Percentiles rank a stretch among this genome's conserved stretches.
Evolutionary conservation across 2,113 vertebrate genomes (phyloP).

Genomic region (Ardeotis arabs): DNA sequence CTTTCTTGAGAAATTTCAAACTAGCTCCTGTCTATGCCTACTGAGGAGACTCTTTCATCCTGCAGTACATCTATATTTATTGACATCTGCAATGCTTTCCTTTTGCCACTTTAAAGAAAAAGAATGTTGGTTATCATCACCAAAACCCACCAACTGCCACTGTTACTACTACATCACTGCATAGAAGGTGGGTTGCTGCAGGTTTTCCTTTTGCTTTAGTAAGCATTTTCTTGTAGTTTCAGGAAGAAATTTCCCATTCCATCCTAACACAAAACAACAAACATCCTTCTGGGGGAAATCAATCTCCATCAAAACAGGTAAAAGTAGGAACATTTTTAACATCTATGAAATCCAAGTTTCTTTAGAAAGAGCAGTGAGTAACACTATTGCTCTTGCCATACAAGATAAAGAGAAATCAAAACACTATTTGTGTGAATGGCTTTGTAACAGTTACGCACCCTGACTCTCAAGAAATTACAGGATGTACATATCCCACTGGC

Average conservation of each 20-base stretch:
- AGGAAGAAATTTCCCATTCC: background rate
- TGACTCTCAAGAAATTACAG: background rate
- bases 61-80: background rate
- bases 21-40: background rate
- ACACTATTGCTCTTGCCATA: background rate
- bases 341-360: background rate
- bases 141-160: background rate
- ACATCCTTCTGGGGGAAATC: background rate
- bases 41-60: background rate
- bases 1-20: background rate
- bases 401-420: background rate
- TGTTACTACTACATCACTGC: background rate
- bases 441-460: background rate
- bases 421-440: background rate
- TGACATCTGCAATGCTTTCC: background rate
- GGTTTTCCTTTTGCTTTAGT: background rate
- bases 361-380: background rate
- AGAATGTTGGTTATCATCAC: background rate
- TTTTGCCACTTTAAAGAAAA: background rate
- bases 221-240: background rate
- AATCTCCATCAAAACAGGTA: background rate
- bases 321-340: background rate
- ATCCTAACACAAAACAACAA: background rate
- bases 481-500: background rate
- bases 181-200: background rate